These are phyloP conservation scores for Cheilosia variabilis DNA, from an alignment of 2,888 invertebrate species.

Conservation along the genomic window DNA sequence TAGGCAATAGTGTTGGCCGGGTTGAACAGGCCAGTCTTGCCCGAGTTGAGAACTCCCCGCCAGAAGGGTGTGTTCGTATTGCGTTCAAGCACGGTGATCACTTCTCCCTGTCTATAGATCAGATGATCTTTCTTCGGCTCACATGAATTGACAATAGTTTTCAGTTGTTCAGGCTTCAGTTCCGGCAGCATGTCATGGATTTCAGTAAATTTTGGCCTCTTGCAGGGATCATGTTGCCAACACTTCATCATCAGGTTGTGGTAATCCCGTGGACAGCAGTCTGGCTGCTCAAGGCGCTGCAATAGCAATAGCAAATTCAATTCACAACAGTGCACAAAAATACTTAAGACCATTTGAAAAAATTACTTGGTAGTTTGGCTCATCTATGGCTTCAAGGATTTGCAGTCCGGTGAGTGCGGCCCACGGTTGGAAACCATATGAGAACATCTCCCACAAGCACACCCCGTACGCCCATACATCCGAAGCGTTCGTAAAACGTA, in stretches of 20 bases:
- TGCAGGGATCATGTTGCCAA: conserved; percentile 96
- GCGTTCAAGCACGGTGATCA: conserved; percentile 96
- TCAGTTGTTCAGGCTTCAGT: conserved; percentile 96
- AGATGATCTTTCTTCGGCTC: conserved; percentile 89
- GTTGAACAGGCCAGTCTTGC: conserved; percentile 97
- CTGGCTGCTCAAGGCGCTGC: conserved; percentile 94
- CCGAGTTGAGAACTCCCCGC: conserved; percentile 95
- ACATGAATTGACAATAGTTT: conserved; percentile 87
- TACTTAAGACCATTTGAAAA: background rate
- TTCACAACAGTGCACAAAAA: background rate
- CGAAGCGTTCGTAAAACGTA: conserved; percentile 97
- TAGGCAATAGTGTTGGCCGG: conserved; percentile 95
- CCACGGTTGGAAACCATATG: conserved; percentile 99
- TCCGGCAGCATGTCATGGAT: conserved; percentile 91
- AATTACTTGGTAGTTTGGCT: conserved; percentile 91
- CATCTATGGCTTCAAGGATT: conserved; percentile 97
- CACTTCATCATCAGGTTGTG: conserved; percentile 97
- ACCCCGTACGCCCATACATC: conserved; percentile 99
- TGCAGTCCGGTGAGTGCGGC: conserved; percentile 96
- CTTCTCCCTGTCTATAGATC: conserved; percentile 93
- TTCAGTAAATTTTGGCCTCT: conserved; percentile 95
- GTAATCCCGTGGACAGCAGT: conserved; percentile 96
- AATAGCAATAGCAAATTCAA: conserved; percentile 78
- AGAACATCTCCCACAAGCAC: conserved; percentile 99
- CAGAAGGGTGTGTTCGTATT: conserved; percentile 89